Conservation (phyloP, 2,113 vertebrate genomes). For the Pyxicephalus adspersus region DNA sequence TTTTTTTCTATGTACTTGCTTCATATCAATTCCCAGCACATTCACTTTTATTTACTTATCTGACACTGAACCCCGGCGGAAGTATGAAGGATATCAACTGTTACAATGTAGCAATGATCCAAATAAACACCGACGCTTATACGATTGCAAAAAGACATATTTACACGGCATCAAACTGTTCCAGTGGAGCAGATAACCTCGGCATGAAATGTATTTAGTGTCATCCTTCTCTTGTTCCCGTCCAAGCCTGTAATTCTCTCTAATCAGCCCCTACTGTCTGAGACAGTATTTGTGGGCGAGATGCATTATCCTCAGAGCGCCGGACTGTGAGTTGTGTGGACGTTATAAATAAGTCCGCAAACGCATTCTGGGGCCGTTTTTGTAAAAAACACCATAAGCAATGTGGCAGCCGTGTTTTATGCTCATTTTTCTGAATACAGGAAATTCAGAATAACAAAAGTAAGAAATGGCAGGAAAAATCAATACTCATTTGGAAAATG, state of each 20-base stretch:
- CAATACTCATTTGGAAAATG: no score
- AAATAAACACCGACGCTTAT: constrained; percentile 15
- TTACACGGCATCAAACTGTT: constrained; percentile 1
- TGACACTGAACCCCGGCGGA: background rate
- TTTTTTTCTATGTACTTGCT: no score
- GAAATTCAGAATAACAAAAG: background rate
- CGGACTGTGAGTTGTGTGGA: background rate
- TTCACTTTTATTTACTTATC: no score
- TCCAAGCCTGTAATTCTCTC: constrained; percentile 42
- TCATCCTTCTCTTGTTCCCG: constrained; percentile 28
- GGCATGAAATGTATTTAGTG: constrained; percentile 34
- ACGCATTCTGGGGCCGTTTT: background rate
- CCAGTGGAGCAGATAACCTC: constrained; percentile 13
- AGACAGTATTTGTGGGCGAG: constrained; percentile 16
- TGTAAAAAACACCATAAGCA: constrained; percentile 4
- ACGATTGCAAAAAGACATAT: constrained; percentile 28
- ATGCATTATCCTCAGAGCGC: constrained; percentile 33
- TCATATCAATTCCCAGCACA: no score
- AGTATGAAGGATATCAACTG: constrained; percentile 8
- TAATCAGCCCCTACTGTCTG: constrained; percentile 33
- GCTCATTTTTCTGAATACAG: constrained; percentile 6
- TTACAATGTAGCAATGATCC: constrained; percentile 21
- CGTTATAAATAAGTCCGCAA: constrained; percentile 30
- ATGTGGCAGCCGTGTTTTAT: background rate
- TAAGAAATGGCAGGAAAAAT: background rate